Evolutionary conservation across 1,140 invertebrate species (phyloP), one percentile per base, ranked within the genome.

Genomic region (Matsumurasca onukii): DNA sequence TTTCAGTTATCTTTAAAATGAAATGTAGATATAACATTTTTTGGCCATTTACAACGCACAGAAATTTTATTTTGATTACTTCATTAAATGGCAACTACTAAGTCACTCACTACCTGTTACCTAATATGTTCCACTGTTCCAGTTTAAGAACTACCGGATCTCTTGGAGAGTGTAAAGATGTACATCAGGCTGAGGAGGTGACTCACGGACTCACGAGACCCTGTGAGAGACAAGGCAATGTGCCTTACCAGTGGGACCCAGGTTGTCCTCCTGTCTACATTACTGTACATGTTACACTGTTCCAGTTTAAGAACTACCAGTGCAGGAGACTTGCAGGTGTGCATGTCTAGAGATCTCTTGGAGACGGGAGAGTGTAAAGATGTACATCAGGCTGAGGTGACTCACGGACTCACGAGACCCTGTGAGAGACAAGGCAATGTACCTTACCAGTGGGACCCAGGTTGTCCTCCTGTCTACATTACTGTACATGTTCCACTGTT

Each of bases 241-340:
- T n/a, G n/a, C n/a, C n/a, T 12, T 12, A 12, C 12, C 39, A 45
- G 39, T 45, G 39, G 39, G 39, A 45, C 12, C 39, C 9, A 22
- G 51, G 5, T 9, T 61, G 57, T 61, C 3, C 5, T 12, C 57
- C 57, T 3, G 12, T 61, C 3, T 61, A 29, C 57, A 27, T 61
- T 31, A 61, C 24, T 27, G 57, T 61, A 2, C 25, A 27, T 27
- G 57, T 13, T 5, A 3, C 15, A 31, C 20, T 64, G 22, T 64
- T 5, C n/a, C 63, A 66, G 45, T 48, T 66, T 25, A 66, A 66
- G 25, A 66, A 24, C 34, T 66, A 48, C 24, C 1, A 45, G 15
- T 20, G 2, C 20, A 22, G n/a, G 45, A 49, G 24, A 49, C 13
- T 27, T 66, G 29, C n/a, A 34, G 9, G 61, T 63, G 31, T 63